Percentiles rank a stretch among this genome's conserved stretches.
Evolutionary conservation across 2,888 invertebrate genomes (phyloP).

Genomic region (Eupithecia subfuscata): DNA sequence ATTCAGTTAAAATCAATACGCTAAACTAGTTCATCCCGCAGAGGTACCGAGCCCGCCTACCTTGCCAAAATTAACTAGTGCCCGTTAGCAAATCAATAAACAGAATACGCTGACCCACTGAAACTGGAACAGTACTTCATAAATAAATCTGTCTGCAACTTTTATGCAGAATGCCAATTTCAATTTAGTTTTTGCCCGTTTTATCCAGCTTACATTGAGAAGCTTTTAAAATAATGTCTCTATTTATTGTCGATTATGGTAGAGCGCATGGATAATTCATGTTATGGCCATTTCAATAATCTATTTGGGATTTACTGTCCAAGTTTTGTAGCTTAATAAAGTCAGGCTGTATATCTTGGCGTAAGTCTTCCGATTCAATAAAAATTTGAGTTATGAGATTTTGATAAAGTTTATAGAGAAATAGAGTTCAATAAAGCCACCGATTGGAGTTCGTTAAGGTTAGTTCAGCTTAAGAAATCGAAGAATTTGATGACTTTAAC

Average conservation of each 20-base stretch:
- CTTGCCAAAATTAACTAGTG: constrained; percentile 76
- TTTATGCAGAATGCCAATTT: constrained; percentile 69
- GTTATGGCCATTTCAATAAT: constrained; percentile 21
- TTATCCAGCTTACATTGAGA: constrained; percentile 35
- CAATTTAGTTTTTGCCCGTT: constrained; percentile 54
- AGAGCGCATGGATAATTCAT: constrained; percentile 24
- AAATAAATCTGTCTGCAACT: constrained; percentile 73
- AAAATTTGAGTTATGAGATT: constrained; percentile 2
- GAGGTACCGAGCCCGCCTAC: constrained; percentile 29
- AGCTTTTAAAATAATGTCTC: constrained; percentile 41
- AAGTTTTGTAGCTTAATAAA: constrained; percentile 13
- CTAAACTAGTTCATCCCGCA: constrained; percentile 19
- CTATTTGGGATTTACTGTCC: constrained; percentile 10
- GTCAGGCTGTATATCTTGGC: constrained; percentile 6
- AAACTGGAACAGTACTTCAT: constrained; percentile 74
- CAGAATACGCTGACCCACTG: constrained; percentile 74
- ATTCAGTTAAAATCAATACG: constrained; percentile 16
- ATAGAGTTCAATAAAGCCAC: not conserved
- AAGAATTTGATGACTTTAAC: not conserved
- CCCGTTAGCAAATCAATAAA: constrained; percentile 78
- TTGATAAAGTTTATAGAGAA: not conserved
- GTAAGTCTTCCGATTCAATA: not conserved
- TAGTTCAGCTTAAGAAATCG: not conserved
- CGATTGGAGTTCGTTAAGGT: not conserved
- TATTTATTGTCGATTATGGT: constrained; percentile 21